These are phyloP conservation scores for Australoheros facetus DNA, from an alignment of 2,797 vertebrate genomes.

Conservation along the genomic window DNA sequence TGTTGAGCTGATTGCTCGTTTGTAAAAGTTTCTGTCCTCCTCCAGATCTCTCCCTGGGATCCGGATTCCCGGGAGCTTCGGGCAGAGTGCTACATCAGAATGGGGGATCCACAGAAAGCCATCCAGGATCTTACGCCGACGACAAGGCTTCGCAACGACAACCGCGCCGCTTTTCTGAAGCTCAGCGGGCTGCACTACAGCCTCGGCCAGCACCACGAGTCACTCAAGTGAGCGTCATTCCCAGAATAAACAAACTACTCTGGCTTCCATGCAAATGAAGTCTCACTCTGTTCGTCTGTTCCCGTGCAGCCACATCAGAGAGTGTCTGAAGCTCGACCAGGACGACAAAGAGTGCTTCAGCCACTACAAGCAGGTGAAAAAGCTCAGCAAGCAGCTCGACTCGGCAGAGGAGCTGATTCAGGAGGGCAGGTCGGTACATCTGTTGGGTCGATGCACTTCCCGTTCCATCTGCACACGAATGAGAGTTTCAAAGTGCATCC, in stretches of 20 bases:
- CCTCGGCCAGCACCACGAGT: constrained; percentile 84
- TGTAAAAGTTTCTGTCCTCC: neutral
- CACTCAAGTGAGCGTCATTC: constrained; percentile 75
- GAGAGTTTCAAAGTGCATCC: neutral
- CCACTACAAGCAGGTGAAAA: constrained; percentile 89
- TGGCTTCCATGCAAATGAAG: constrained; percentile 20
- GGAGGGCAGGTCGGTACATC: constrained; percentile 74
- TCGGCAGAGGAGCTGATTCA: constrained; percentile 82
- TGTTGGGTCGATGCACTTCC: neutral
- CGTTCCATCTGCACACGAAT: neutral
- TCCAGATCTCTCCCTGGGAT: constrained; percentile 86
- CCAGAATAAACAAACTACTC: neutral
- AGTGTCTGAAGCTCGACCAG: constrained; percentile 88
- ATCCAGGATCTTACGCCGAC: constrained; percentile 86
- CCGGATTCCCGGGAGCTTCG: constrained; percentile 84
- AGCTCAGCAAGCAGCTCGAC: constrained; percentile 87
- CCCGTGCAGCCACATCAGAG: constrained; percentile 80
- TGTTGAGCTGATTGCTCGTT: neutral
- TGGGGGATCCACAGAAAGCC: constrained; percentile 84
- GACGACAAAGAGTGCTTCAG: constrained; percentile 87
- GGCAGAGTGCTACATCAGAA: constrained; percentile 82
- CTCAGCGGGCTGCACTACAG: constrained; percentile 85
- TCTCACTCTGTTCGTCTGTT: neutral
- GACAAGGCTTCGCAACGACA: constrained; percentile 84
- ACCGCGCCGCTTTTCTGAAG: constrained; percentile 85